Conservation (phyloP, 2,797 vertebrate species). For the Petrocephalus sullivani region DNA sequence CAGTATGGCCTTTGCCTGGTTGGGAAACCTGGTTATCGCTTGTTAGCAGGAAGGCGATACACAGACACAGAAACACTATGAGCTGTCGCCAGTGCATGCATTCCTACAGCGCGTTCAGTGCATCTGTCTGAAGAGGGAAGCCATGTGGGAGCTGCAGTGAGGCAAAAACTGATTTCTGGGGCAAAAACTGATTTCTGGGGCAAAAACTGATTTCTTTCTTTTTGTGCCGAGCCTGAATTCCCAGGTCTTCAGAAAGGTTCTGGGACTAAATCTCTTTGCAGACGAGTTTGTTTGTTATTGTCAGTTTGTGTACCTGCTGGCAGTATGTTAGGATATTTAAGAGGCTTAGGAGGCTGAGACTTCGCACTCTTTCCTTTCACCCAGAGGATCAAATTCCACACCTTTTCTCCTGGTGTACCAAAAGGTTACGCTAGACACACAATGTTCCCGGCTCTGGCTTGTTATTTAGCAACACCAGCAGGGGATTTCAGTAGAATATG, state of each 20-base stretch:
- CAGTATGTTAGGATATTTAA: neutral
- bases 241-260: neutral
- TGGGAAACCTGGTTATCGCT: neutral
- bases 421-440: neutral
- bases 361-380: neutral
- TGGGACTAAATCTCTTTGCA: neutral
- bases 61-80: neutral
- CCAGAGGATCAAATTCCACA: neutral
- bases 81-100: neutral
- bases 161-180: too few relatives aligned
- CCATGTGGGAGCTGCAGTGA: too few relatives aligned
- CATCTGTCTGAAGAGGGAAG: neutral
- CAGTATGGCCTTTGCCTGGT: neutral
- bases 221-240: neutral
- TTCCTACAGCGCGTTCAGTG: neutral
- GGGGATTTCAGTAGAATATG: slow-evolving; percentile 5
- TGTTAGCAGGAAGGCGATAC: neutral
- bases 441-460: neutral
- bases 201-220: neutral
- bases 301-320: neutral
- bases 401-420: neutral
- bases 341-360: neutral
- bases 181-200: too few relatives aligned
- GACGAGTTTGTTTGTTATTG: neutral
- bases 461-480: neutral